Evolutionary conservation across 2,888 invertebrate species (phyloP), one percentile per base, ranked within the genome.

Genomic region (Acronicta psi): DNA sequence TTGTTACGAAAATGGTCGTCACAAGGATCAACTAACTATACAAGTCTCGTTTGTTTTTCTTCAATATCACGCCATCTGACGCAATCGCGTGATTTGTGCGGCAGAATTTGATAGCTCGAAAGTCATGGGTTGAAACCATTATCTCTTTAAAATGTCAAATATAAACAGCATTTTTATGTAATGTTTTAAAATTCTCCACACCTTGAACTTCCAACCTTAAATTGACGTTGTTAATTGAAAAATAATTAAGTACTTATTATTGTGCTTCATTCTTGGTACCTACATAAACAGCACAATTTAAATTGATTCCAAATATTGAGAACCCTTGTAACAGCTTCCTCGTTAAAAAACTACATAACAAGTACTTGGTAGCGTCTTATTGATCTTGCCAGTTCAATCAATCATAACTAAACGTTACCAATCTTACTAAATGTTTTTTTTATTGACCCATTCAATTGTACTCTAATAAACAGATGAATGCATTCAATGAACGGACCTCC

Each of bases 381-480:
- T 74, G 70, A 58, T 57, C 34, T 25, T 9, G 31, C 34, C 49
- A 43, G 47, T 59, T 77, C 79, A 74, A 83, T 88, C 82, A 80
- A 82, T 83, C 81, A 81, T 82, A 50, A 69, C 54, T 75, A 62
- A 79, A 77, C 69, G 66, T 52, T 77, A 74, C 75, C 83, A 85
- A 84, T 83, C 82, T 77, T 80, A 81, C 80, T 79, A 82, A 83
- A 85, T 85, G 81, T 74, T 69, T 79, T 84, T 85, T 88, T 86
- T 87, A 88, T 90, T 91, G 85, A 87, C 84, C 84, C 80, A 69
- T 64, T 82, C 87, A 88, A 88, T 88, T 86, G 86, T 74, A 69
- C 66, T 73, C 53, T 71, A 80, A 83, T 86, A 65, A 76, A 69
- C 58, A 43, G 52, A 74, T 64, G 76, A 75, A 71, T 74, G 75